Conservation (phyloP, 2,888 invertebrate species). For the Eupithecia pulchellata region DNA sequence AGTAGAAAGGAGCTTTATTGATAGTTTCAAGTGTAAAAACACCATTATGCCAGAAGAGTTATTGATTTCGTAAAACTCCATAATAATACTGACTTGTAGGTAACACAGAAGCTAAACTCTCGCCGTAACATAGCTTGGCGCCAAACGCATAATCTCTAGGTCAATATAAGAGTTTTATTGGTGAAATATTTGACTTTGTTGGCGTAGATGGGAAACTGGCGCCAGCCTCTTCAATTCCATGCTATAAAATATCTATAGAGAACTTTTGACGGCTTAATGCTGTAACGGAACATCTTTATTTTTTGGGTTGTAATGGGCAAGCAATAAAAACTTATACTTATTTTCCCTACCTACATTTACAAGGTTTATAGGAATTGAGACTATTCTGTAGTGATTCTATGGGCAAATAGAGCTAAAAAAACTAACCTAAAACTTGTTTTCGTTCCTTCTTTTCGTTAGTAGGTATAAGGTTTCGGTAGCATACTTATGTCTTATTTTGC, state of each 20-base stretch:
- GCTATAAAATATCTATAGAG: conserved; percentile 31
- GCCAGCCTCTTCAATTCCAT: conserved; percentile 33
- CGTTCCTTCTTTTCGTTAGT: too few relatives aligned
- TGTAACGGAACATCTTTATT: conserved; percentile 7
- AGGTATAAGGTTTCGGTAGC: too few relatives aligned
- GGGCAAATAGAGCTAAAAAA: too few relatives aligned
- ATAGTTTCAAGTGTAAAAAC: conserved; percentile 26
- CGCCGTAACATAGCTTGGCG: conserved; percentile 26
- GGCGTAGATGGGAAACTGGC: conserved; percentile 41
- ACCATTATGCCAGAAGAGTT: conserved; percentile 28
- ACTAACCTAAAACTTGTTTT: too few relatives aligned
- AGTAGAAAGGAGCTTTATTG: too few relatives aligned
- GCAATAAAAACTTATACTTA: not conserved
- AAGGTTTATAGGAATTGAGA: too few relatives aligned
- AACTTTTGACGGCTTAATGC: conserved; percentile 25
- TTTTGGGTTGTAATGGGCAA: conserved; percentile 1
- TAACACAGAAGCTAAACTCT: conserved; percentile 53
- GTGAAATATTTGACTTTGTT: conserved; percentile 39
- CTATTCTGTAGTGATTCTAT: too few relatives aligned
- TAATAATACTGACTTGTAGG: conserved; percentile 40
- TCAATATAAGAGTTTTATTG: conserved; percentile 34
- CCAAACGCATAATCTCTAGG: conserved; percentile 33
- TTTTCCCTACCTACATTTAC: too few relatives aligned
- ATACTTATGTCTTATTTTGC: too few relatives aligned
- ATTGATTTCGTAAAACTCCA: conserved; percentile 56